phyloP scores from a whole-genome alignment of 2,888 invertebrate species.

The Leptothorax acervorum region DNA sequence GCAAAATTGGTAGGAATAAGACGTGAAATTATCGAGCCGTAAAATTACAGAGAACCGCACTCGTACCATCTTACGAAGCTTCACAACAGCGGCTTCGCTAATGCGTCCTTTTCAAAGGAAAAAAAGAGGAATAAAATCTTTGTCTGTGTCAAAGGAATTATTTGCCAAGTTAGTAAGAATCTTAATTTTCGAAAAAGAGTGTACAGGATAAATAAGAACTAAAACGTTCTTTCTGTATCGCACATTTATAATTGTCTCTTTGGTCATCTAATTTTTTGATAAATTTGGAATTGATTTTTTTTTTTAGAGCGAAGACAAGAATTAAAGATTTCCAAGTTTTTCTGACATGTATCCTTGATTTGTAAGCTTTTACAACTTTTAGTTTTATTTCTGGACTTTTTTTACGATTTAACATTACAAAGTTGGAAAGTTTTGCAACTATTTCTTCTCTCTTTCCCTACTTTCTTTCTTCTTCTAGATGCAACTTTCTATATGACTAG shows the following conservation, averaged over 20 bases:
- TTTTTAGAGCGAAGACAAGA: not conserved
- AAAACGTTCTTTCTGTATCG: not conserved
- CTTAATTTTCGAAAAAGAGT: not conserved
- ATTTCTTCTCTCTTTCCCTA: not conserved
- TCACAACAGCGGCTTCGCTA: not conserved
- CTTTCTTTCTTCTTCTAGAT: conserved; percentile 49
- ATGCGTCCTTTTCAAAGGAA: not conserved
- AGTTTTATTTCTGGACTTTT: not conserved
- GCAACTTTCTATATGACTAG: conserved; percentile 79
- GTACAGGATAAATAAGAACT: not conserved
- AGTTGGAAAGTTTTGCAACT: conserved; percentile 11
- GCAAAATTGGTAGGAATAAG: conserved; percentile 16
- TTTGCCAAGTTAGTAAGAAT: not conserved
- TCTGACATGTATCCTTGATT: not conserved
- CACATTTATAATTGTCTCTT: not conserved
- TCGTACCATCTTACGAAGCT: not conserved
- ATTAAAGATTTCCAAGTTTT: not conserved
- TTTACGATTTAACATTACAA: not conserved
- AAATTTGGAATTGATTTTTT: not conserved
- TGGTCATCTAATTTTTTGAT: not conserved
- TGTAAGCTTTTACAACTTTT: not conserved
- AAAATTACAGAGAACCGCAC: conserved; percentile 33
- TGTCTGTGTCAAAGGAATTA: not conserved
- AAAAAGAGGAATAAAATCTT: not conserved
- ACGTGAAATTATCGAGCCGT: conserved; percentile 39